phyloP scores from a whole-genome alignment of 2,113 vertebrate genomes.

The Rhizomys pruinosus region DNA sequence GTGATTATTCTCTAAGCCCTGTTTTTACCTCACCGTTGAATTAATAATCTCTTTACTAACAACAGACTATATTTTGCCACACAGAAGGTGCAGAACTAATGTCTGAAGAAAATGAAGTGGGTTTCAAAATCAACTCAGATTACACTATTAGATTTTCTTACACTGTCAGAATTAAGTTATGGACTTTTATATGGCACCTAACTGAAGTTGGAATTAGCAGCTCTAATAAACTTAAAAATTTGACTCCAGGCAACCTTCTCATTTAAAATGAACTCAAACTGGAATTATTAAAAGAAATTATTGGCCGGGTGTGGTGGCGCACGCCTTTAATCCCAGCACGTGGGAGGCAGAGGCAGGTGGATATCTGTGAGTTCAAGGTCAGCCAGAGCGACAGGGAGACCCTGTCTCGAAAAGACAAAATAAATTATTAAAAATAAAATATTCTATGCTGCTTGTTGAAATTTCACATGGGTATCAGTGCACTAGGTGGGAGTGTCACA shows the following conservation, averaged over 20 bases:
- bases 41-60: background rate
- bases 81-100: background rate
- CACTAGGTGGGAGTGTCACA: constrained; percentile 24
- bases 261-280: constrained; percentile 18
- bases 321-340: too few species aligned
- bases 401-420: too few species aligned
- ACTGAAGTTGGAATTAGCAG: background rate
- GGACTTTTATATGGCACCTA: background rate
- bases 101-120: background rate
- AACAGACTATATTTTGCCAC: background rate
- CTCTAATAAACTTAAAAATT: background rate
- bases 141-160: background rate
- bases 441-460: background rate
- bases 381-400: too few species aligned
- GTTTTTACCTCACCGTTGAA: background rate
- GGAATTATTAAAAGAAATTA: background rate
- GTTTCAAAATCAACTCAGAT: background rate
- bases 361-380: too few species aligned
- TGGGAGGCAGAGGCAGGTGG: too few species aligned
- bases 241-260: background rate
- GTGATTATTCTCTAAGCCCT: background rate
- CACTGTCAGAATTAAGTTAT: background rate
- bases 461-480: background rate
- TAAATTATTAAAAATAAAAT: background rate
- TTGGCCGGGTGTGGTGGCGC: too few species aligned